A percentile compares a stretch with the other conserved stretches of the same genome.
Evolutionary conservation across 2,888 invertebrate species (phyloP).

Genomic region (Meandrusa payeni): DNA sequence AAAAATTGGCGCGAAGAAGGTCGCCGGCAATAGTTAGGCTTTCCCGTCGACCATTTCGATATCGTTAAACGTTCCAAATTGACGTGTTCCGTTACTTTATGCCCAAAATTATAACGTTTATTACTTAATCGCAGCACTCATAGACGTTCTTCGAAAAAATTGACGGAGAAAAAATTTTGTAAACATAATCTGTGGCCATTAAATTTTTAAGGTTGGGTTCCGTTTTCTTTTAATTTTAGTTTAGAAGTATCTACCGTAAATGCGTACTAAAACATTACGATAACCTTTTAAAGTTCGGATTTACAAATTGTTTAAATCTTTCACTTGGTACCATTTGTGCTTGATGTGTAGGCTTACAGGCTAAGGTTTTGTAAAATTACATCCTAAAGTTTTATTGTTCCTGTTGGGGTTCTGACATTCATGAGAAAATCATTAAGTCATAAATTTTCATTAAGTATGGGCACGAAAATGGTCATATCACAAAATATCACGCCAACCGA

Average conservation of each 20-base stretch:
- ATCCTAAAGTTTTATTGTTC: too few relatives aligned
- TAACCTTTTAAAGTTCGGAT: too few relatives aligned
- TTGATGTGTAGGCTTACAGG: too few relatives aligned
- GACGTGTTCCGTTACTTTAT: conserved; percentile 59
- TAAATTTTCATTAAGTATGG: too few relatives aligned
- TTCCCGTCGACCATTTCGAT: conserved; percentile 26
- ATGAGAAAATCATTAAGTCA: too few relatives aligned
- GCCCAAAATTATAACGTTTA: conserved; percentile 58
- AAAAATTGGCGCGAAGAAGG: conserved; percentile 6
- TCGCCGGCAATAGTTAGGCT: conserved; percentile 10
- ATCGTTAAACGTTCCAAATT: conserved; percentile 48
- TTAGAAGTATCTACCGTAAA: not conserved
- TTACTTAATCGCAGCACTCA: conserved; percentile 62
- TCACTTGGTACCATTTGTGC: too few relatives aligned
- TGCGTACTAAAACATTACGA: too few relatives aligned
- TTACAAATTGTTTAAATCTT: too few relatives aligned
- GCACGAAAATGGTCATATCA: too few relatives aligned
- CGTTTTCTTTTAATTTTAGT: not conserved
- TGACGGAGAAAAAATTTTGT: conserved; percentile 23
- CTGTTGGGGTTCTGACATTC: too few relatives aligned
- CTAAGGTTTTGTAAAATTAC: too few relatives aligned
- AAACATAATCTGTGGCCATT: conserved; percentile 27
- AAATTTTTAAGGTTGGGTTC: conserved; percentile 20
- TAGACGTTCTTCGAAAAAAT: conserved; percentile 46
- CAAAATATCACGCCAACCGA: too few relatives aligned